A percentile compares a stretch with the other conserved stretches of the same genome.
phyloP scores from a whole-genome alignment of 1,140 invertebrate species.

The Daktulosphaira vitifoliae region DNA sequence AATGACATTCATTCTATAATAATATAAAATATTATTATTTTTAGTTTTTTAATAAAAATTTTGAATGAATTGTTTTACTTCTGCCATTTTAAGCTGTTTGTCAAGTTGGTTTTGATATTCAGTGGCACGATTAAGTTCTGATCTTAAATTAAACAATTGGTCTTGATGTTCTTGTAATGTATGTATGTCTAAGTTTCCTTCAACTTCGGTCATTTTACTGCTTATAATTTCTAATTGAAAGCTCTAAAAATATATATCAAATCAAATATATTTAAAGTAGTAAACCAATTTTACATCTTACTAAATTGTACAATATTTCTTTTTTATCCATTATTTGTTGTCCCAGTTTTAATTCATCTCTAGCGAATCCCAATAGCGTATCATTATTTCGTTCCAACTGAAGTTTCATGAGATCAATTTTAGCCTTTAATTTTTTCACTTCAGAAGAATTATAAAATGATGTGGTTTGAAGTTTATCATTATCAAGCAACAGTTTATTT shows the following conservation, averaged over 20 bases:
- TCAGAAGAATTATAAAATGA: background rate
- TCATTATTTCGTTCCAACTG: background rate
- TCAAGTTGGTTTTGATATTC: background rate
- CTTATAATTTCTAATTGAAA: slow-evolving; percentile 8
- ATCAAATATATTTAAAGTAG: background rate
- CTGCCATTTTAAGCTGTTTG: slow-evolving; percentile 7
- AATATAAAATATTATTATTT: background rate
- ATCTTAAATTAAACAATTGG: background rate
- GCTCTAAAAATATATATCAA: slow-evolving; percentile 1
- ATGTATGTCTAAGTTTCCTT: background rate
- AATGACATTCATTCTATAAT: background rate
- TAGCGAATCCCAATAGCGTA: background rate
- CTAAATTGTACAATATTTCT: slow-evolving; percentile 15
- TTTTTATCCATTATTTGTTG: slow-evolving; percentile 7
- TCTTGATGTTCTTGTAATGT: slow-evolving; percentile 2
- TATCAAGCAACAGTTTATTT: background rate
- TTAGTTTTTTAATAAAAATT: too few species aligned
- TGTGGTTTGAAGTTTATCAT: background rate
- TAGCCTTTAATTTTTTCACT: slow-evolving; percentile 3
- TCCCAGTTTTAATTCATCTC: background rate
- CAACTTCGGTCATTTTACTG: background rate
- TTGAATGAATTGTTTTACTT: background rate
- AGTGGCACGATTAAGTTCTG: background rate
- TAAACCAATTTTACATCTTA: background rate
- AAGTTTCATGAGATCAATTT: background rate